Evolutionary conservation across 2,113 vertebrate species (phyloP).

Genomic region (Myrmecobius fasciatus): DNA sequence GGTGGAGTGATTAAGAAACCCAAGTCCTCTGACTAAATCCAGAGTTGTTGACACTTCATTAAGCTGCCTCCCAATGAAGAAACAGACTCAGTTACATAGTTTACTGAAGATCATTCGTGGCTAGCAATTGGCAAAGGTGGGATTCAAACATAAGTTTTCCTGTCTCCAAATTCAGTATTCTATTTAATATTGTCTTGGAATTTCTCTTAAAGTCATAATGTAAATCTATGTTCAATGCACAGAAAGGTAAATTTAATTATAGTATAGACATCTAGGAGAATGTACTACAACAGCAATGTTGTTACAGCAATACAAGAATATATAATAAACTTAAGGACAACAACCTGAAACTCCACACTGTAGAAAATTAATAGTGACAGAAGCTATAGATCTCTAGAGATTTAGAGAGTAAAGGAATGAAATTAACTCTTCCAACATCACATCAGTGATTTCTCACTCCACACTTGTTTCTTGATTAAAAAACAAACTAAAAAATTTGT

Average conservation of each 20-base stretch:
- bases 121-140: not conserved
- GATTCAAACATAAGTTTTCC: not conserved
- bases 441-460: not conserved
- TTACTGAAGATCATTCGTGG: not conserved
- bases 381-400: not conserved
- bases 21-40: not conserved
- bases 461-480: slow-evolving; percentile 9
- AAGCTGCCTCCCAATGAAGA: not conserved
- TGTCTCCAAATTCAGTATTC: not conserved
- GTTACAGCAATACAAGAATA: not conserved
- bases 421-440: not conserved
- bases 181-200: not conserved
- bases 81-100: not conserved
- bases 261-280: not conserved
- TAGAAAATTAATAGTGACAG: not conserved
- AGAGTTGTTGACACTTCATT: not conserved
- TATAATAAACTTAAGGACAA: not conserved
- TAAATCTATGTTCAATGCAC: not conserved
- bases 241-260: not conserved
- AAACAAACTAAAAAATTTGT: not conserved
- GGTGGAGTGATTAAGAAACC: not conserved
- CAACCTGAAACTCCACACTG: not conserved
- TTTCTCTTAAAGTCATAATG: too few relatives aligned
- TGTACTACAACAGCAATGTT: not conserved
- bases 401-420: not conserved